These are phyloP conservation scores for Zonotrichia albicollis DNA, from an alignment of 2,797 vertebrate species.

Conservation along the genomic window DNA sequence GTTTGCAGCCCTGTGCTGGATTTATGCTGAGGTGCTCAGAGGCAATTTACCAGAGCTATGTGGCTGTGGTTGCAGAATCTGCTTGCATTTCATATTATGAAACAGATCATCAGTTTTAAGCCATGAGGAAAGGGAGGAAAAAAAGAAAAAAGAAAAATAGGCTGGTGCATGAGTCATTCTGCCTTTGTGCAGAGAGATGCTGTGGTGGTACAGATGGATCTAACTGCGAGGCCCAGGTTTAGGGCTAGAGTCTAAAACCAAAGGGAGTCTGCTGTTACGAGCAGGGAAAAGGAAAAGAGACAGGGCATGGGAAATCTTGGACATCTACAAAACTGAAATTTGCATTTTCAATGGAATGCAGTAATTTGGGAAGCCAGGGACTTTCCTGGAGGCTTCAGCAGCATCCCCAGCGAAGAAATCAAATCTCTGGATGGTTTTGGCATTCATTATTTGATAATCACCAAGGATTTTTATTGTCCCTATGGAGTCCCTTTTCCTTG, in stretches of 20 bases:
- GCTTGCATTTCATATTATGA: slow-evolving; percentile 61
- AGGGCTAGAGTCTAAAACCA: not conserved
- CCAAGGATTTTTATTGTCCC: not conserved
- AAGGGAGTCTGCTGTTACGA: not conserved
- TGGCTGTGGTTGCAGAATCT: slow-evolving; percentile 47
- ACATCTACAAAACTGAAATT: not conserved
- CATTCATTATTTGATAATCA: not conserved
- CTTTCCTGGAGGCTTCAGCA: not conserved
- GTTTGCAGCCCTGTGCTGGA: not conserved
- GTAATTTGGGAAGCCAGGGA: not conserved
- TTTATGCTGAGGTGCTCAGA: slow-evolving; percentile 34
- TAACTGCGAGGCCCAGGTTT: not conserved
- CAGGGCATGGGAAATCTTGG: not conserved
- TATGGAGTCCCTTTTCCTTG: not conserved
- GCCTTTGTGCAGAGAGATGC: not conserved
- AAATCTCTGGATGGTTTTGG: not conserved
- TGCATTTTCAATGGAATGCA: not conserved
- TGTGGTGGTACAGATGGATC: not conserved
- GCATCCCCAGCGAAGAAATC: not conserved
- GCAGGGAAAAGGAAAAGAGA: not conserved
- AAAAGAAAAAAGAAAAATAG: not conserved
- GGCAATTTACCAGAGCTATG: slow-evolving; percentile 26
- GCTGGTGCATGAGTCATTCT: not conserved
- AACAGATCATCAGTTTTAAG: slow-evolving; percentile 55
- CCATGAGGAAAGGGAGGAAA: not conserved